Conservation (phyloP, 2,113 vertebrate genomes). For the Dicrurus megarhynchus region DNA sequence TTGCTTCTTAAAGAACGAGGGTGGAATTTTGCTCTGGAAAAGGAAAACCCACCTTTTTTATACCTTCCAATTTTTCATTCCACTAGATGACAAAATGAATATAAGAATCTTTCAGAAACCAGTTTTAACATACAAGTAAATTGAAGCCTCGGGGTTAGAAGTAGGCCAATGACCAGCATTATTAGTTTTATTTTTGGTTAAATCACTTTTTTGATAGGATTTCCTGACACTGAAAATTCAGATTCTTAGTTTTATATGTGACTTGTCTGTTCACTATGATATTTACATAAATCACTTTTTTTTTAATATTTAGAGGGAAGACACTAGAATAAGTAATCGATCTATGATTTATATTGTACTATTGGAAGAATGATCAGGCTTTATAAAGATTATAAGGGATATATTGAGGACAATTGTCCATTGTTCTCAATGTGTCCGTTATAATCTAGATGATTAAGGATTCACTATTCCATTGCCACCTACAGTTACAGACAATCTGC, state of each 20-base stretch:
- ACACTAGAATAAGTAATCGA: not conserved
- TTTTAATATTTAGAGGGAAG: not conserved
- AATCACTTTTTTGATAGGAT: not conserved
- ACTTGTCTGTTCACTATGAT: not conserved
- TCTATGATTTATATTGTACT: not conserved
- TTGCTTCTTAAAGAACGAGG: not conserved
- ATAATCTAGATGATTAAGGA: not conserved
- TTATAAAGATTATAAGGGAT: not conserved
- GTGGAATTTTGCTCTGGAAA: not conserved
- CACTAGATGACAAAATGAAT: not conserved
- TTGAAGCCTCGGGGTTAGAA: not conserved
- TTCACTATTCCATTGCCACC: not conserved
- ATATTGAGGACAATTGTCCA: not conserved
- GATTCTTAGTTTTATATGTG: not conserved
- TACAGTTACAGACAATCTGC: not conserved
- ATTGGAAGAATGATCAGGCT: not conserved
- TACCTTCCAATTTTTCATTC: not conserved
- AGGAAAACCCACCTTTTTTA: not conserved
- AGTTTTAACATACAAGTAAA: conserved; percentile 24
- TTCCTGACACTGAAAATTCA: not conserved
- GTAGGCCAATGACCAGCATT: not conserved
- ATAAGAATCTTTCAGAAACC: not conserved
- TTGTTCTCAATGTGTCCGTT: not conserved
- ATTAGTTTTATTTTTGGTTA: conserved; percentile 1
- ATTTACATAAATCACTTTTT: not conserved